Evolutionary conservation across 2,113 vertebrate genomes (phyloP).

Genomic region (Poicephalus meyeri): DNA sequence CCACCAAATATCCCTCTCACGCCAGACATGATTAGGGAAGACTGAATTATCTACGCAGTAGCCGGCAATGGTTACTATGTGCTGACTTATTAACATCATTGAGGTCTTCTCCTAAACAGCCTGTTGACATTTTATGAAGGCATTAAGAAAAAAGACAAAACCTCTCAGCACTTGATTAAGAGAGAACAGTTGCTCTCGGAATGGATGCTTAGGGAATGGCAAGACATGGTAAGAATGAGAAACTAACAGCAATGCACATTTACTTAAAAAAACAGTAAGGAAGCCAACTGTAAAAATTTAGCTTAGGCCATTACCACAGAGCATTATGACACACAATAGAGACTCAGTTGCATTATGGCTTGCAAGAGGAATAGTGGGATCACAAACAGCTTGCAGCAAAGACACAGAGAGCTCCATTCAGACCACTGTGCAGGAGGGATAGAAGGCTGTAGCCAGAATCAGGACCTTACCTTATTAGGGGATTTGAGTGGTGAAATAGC

Average conservation of each 20-base stretch:
- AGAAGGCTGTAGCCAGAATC: not conserved
- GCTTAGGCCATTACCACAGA: not conserved
- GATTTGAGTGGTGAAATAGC: conserved; percentile 97
- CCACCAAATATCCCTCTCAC: not conserved
- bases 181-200: not conserved
- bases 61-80: not conserved
- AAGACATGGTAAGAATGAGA: not conserved
- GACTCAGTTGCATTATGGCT: not conserved
- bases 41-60: not conserved
- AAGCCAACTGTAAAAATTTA: not conserved
- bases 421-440: not conserved
- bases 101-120: not conserved
- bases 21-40: not conserved
- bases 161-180: not conserved
- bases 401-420: not conserved
- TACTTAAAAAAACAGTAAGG: not conserved
- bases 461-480: conserved; percentile 90
- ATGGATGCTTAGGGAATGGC: not conserved
- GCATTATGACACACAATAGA: not conserved
- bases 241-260: not conserved
- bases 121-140: not conserved
- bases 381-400: not conserved
- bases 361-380: not conserved
- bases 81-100: not conserved
- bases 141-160: not conserved